Evolutionary conservation across 2,888 invertebrate genomes (phyloP).

Genomic region (Phortica okadai): DNA sequence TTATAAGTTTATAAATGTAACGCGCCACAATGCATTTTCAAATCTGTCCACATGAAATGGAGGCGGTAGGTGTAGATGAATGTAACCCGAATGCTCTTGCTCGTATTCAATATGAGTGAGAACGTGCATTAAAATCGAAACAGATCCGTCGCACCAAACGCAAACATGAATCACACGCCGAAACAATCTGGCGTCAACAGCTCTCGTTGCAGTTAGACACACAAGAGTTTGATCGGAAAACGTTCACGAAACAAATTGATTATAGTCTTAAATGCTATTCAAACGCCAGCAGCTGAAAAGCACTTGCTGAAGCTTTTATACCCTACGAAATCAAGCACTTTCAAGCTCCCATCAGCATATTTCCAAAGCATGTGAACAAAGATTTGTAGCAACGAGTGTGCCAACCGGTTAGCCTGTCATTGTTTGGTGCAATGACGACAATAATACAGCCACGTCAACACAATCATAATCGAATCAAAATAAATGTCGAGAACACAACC

Average conservation of each 20-base stretch:
- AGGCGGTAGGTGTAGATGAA: not conserved
- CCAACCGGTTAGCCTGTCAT: not conserved
- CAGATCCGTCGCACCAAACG: not conserved
- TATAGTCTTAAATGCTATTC: not conserved
- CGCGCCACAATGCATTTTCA: not conserved
- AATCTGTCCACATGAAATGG: not conserved
- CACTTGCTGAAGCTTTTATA: not conserved
- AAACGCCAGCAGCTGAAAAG: not conserved
- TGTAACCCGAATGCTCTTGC: not conserved
- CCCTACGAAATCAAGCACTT: not conserved
- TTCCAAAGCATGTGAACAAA: not conserved
- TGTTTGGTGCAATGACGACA: not conserved
- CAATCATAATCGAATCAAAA: not conserved
- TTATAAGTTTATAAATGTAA: constrained; percentile 4
- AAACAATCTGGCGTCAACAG: not conserved
- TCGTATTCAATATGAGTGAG: not conserved
- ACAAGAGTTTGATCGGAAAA: not conserved
- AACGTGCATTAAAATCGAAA: constrained; percentile 17
- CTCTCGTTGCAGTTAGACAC: not conserved
- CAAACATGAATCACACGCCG: constrained; percentile 12
- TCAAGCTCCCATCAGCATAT: not conserved
- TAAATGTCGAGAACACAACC: not conserved
- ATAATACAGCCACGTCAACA: not conserved
- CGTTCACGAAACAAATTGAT: not conserved
- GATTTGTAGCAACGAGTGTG: too few species aligned